phyloP scores from a whole-genome alignment of 2,888 invertebrate species.

The Parnassius glacialis region DNA sequence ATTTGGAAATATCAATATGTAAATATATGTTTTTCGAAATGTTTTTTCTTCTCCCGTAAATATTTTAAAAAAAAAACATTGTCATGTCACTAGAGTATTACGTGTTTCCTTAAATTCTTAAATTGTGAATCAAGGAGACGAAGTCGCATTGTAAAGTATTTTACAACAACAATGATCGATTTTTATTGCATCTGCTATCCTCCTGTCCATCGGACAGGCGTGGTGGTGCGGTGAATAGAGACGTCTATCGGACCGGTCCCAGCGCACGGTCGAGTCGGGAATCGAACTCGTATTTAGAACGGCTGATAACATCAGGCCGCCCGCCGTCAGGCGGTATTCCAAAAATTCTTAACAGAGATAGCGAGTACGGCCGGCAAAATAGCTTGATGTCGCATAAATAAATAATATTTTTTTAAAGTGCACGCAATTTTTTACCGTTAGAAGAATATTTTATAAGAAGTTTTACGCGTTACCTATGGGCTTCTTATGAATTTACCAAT shows the following conservation, averaged over 20 bases:
- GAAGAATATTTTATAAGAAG: too few species aligned
- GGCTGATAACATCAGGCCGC: conserved; percentile 38
- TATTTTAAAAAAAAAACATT: too few species aligned
- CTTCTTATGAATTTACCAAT: too few species aligned
- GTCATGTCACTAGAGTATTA: too few species aligned
- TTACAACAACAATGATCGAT: conserved; percentile 25
- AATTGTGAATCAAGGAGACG: conserved; percentile 11
- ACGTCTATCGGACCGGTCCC: conserved; percentile 32
- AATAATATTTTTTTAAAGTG: background rate
- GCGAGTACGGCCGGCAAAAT: conserved; percentile 43
- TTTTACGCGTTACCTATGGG: too few species aligned
- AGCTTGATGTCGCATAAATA: conserved; percentile 17
- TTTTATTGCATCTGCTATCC: conserved; percentile 26
- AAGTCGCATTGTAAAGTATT: conserved; percentile 12
- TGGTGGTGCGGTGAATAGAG: conserved; percentile 34
- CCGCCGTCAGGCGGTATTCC: conserved; percentile 39
- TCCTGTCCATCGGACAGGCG: conserved; percentile 23
- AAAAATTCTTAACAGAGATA: conserved; percentile 52
- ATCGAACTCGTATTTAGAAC: conserved; percentile 36
- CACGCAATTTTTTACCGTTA: background rate
- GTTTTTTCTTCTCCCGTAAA: too few species aligned
- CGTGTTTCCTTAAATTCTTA: background rate
- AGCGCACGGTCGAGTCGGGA: conserved; percentile 33
- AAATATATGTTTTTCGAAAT: conserved; percentile 10
- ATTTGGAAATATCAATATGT: conserved; percentile 21